Conservation (phyloP, 2,888 invertebrate species). For the Ommatoiulus sabulosus region DNA sequence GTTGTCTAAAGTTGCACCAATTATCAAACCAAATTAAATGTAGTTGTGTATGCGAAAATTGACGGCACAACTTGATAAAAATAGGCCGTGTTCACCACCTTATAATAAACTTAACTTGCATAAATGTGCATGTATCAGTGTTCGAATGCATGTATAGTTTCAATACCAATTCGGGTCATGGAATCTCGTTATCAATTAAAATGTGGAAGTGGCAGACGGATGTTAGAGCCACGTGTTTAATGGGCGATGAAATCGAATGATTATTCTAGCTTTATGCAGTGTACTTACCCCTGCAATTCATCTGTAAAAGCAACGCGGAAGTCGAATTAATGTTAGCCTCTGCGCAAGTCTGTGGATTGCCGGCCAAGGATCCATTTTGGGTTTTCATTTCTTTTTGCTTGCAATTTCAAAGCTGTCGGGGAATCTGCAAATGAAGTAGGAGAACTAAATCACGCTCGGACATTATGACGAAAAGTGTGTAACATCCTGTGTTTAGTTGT, state of each 20-base stretch:
- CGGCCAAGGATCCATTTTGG: not conserved
- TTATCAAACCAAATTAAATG: too few relatives aligned
- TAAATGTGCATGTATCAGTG: too few relatives aligned
- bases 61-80: too few relatives aligned
- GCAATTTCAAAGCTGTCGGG: not conserved
- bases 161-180: not conserved
- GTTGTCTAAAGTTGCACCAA: too few relatives aligned
- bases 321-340: conserved; percentile 5
- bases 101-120: too few relatives aligned
- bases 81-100: too few relatives aligned
- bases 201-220: not conserved
- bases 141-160: too few relatives aligned
- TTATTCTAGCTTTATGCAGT: not conserved
- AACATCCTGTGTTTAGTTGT: not conserved
- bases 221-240: not conserved
- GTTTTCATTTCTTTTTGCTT: not conserved
- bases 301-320: not conserved
- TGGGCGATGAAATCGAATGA: conserved; percentile 11
- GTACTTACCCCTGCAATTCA: conserved; percentile 33
- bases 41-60: too few relatives aligned
- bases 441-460: not conserved
- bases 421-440: not conserved
- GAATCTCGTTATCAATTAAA: not conserved
- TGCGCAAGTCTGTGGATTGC: not conserved
- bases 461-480: not conserved